A percentile compares a stretch with the other conserved stretches of the same genome.
Conservation (phyloP, 2,113 vertebrate genomes). For the Halcyon malimbica region DNA sequence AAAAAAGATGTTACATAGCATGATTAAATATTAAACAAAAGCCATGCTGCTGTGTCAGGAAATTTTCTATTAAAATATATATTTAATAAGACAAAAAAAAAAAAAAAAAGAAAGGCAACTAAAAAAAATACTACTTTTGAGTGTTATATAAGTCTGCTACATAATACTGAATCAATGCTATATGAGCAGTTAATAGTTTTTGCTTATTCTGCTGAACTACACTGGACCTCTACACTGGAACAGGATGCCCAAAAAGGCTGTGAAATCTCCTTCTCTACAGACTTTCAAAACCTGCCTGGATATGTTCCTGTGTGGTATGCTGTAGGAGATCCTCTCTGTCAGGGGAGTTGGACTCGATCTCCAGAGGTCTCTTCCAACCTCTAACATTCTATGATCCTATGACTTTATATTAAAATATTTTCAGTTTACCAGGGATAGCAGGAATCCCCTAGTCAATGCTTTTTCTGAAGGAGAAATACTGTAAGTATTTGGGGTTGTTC, state of each 20-base stretch:
- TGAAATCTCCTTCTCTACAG: too few relatives aligned
- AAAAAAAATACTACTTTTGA: accelerated
- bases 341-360: too few relatives aligned
- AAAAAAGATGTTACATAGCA: background rate
- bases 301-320: too few relatives aligned
- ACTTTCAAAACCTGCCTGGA: too few relatives aligned
- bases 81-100: background rate
- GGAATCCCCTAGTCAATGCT: background rate
- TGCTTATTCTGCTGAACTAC: background rate
- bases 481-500: too few relatives aligned
- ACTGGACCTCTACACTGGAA: too few relatives aligned
- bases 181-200: background rate
- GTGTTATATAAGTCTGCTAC: background rate
- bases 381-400: too few relatives aligned
- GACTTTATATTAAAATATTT: background rate
- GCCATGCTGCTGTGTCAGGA: accelerated
- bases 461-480: background rate
- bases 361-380: too few relatives aligned
- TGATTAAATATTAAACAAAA: background rate
- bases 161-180: background rate
- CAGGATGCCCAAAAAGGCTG: too few relatives aligned
- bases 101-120: background rate
- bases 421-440: background rate
- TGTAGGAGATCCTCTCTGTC: too few relatives aligned
- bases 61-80: background rate